Base-by-base conservation (phyloP, 2,797 vertebrate genomes). In the Spea hammondii region DNA sequence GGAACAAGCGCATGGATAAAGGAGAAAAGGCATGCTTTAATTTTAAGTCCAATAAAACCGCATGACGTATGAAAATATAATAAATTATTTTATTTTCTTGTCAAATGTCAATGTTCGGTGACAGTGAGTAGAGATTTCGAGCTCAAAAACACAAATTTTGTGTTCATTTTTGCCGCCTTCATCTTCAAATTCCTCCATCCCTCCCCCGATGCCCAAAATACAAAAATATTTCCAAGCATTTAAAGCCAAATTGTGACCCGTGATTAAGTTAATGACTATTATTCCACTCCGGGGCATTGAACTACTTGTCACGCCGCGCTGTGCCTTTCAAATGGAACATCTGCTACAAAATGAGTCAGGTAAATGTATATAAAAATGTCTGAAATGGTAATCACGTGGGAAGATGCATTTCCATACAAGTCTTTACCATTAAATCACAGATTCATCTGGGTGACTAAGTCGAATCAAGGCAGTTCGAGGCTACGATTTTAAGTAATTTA, bases 401-500 rank as follows among this genome's bases (percentile, higher is more conserved):
- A 46, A 8, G 62, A 59, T 67, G 55, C 51, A 57, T 76, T 57
- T 11, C 49, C 60, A 70, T 65, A 60, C 60, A 64, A 72, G 64
- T 11, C 49, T 65, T 55, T 65, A 77, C 72, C 65, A 77, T 77
- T 68, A 69, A 68, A 77, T 82, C 70, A 11, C 62, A 72, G 79
- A 77, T 64, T 82, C 62, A 9, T 55, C 44, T 55, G 70, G 67
- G 44, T 82, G 79, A 77, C 69, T 77, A 76, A 81, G 13, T 70
- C 70, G 66, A 86, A 78, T 86, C 72, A 75, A 72, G 44, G 74
- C 72, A 65, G 83, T 83, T 80, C 0, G 0, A 79, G 84, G 17
- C 75, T 80, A 53, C 60, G 77, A 75, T 82, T 66, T 82, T 86
- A 17, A 72, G 86, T 82, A 81, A 5, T 44, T 32, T 60, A 45